phyloP scores from a whole-genome alignment of 2,888 invertebrate genomes.

The Heliconius aoede region DNA sequence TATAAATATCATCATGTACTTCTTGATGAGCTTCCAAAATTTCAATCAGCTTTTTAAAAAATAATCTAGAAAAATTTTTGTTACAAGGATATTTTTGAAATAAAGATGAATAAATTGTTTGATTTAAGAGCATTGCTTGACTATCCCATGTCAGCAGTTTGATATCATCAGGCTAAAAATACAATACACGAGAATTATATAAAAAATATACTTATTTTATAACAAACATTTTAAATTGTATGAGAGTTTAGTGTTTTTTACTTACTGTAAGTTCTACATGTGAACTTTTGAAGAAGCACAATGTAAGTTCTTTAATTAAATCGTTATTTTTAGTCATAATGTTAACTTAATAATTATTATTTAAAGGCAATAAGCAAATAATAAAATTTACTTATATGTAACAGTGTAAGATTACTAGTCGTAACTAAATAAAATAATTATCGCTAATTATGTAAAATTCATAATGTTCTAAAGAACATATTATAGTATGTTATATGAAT shows the following conservation, averaged over 20 bases:
- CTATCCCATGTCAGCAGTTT: constrained; percentile 70
- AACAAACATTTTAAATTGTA: background rate
- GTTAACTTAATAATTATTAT: too few species aligned
- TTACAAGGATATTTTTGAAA: constrained; percentile 85
- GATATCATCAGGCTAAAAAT: constrained; percentile 64
- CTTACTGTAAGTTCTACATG: constrained; percentile 40
- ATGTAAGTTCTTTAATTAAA: constrained; percentile 24
- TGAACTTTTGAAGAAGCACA: constrained; percentile 38
- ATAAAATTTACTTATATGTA: too few species aligned
- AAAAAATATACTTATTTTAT: background rate
- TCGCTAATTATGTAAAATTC: too few species aligned
- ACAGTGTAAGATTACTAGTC: too few species aligned
- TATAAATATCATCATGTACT: constrained; percentile 87
- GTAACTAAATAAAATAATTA: too few species aligned
- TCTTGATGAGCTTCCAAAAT: constrained; percentile 83
- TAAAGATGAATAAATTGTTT: constrained; percentile 82
- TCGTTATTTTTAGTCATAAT: constrained; percentile 7
- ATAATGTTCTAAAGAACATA: too few species aligned
- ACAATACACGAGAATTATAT: background rate
- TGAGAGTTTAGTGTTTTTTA: background rate
- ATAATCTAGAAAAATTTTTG: constrained; percentile 84
- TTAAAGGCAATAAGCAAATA: too few species aligned
- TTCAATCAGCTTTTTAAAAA: constrained; percentile 86
- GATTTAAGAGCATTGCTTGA: constrained; percentile 84
- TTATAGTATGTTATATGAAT: too few species aligned